phyloP scores from a whole-genome alignment of 2,888 invertebrate species.

The Steinernema hermaphroditum region DNA sequence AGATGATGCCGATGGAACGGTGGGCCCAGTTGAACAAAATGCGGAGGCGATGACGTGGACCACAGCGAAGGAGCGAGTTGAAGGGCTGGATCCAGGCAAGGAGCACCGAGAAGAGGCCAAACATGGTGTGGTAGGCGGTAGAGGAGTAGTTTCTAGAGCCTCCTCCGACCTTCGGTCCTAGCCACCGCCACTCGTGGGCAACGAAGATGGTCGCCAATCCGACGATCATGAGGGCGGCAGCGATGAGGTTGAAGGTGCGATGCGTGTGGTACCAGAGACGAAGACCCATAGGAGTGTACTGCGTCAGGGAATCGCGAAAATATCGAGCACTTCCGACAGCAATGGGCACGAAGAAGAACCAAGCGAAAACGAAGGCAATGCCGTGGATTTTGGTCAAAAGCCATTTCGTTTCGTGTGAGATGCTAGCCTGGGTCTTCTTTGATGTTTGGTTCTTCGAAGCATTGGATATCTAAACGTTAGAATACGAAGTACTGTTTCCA shows the following conservation, averaged over 20 bases:
- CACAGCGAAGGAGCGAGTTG: slow-evolving; percentile 37
- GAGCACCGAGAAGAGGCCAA: slow-evolving; percentile 31
- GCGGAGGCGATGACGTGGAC: slow-evolving; percentile 25
- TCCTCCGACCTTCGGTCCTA: slow-evolving; percentile 31
- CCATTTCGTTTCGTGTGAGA: slow-evolving; percentile 28
- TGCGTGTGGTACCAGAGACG: slow-evolving; percentile 32
- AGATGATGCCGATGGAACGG: background rate
- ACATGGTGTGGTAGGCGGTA: slow-evolving; percentile 37
- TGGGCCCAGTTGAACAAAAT: slow-evolving; percentile 34
- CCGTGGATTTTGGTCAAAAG: slow-evolving; percentile 27
- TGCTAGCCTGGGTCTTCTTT: background rate
- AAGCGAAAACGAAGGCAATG: slow-evolving; percentile 35
- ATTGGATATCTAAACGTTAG: background rate
- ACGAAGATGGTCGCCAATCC: slow-evolving; percentile 36
- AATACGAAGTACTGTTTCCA: background rate
- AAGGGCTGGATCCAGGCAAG: slow-evolving; percentile 36
- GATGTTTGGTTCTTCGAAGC: background rate
- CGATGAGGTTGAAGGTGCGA: slow-evolving; percentile 31
- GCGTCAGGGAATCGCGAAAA: slow-evolving; percentile 12
- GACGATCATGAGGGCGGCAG: slow-evolving; percentile 31
- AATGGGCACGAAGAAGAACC: slow-evolving; percentile 34
- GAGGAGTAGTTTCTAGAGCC: slow-evolving; percentile 12
- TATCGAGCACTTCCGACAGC: slow-evolving; percentile 29
- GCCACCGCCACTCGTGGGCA: slow-evolving; percentile 37
- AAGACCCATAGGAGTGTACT: slow-evolving; percentile 31